phyloP scores from a whole-genome alignment of 2,888 invertebrate genomes.

The Apotomis capreana region DNA sequence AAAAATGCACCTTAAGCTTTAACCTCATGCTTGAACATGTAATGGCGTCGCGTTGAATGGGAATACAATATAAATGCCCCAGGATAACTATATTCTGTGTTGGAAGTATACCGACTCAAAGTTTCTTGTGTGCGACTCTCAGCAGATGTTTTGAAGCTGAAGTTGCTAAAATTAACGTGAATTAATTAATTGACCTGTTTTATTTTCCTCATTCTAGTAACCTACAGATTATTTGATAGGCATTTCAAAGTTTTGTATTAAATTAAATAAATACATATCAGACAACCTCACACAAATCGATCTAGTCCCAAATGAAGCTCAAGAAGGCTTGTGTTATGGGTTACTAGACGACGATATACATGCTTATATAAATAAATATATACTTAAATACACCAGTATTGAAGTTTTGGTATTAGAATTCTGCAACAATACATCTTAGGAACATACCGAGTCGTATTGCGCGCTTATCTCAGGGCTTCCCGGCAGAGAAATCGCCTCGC shows the following conservation, averaged over 20 bases:
- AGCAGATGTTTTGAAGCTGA: constrained; percentile 4
- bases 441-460: constrained; percentile 27
- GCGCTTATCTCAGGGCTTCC: constrained; percentile 6
- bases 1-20: background rate
- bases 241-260: background rate
- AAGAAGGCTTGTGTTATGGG: no score
- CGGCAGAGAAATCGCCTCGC: constrained; percentile 22
- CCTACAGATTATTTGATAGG: background rate
- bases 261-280: no score
- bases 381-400: no score
- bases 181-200: background rate
- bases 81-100: background rate
- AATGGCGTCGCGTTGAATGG: background rate
- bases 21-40: background rate
- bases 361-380: no score
- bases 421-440: no score
- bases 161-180: background rate
- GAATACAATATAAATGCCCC: background rate
- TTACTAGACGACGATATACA: no score
- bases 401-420: no score
- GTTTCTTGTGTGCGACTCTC: constrained; percentile 2
- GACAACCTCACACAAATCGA: no score
- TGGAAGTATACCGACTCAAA: background rate
- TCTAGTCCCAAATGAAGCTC: no score
- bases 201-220: background rate